Evolutionary conservation across 2,797 vertebrate species (phyloP), one percentile per base, ranked within the genome.

Genomic region (Argentina silus): DNA sequence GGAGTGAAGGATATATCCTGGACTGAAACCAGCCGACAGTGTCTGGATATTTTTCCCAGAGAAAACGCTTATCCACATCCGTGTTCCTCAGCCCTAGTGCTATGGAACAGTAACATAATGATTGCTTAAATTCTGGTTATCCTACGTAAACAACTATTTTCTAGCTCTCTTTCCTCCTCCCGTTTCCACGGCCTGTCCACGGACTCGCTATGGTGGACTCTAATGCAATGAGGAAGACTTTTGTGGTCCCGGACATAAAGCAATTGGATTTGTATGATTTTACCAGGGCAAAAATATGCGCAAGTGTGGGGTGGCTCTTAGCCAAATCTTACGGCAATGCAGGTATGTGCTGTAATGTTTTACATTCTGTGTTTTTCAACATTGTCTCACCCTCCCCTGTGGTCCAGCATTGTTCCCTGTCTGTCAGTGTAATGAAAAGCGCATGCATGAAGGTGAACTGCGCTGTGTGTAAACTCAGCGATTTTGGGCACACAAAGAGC

Each of bases 271-370:
- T 96, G 87, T 98, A 96, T 83, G 96, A 97, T 81, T 92, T 90
- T 75, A 90, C 91, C 64, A 93, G 94, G 88, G 96, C 96, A 76
- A 96, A 95, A 92, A 96, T 96, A 85, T 96, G 96, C 86, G 95
- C 95, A 87, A 96, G 95, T 91, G 90, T 98, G 86, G 94, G 95
- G 48, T 98, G 96, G 96, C 91, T 97, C 47, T 81, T 98, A 88
- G 93, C 93, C 69, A 95, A 94, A 91, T 95, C 95, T 23, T 97
- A 96, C 91, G 94, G 95, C 84, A 88, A 87, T 85, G 91, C 95
- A 96, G 96, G 96, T 98, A 95, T 80, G 85, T 79, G 73, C 27
- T 64, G 36, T 43, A 21, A 47, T 64, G 63, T 65, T 72, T 69
- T 76, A 44, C 44, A 56, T 42, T 21, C 47, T 74, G n/a, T 55